Percentiles rank a stretch among this genome's conserved stretches.
Evolutionary conservation across 2,113 vertebrate genomes (phyloP).

Genomic region (Ardeotis arabs): DNA sequence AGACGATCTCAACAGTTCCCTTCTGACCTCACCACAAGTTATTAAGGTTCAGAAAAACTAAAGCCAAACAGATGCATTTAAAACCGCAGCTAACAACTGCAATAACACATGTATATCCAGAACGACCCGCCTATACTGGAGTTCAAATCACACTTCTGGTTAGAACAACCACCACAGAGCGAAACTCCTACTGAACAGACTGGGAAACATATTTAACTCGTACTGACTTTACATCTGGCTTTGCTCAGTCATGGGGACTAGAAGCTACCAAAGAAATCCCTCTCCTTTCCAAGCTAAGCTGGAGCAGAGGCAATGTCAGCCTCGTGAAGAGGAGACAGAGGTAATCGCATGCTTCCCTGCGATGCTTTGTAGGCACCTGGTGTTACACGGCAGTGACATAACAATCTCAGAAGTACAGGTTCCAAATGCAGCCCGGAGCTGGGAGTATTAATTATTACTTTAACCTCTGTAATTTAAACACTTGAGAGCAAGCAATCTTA

Average conservation of each 20-base stretch:
- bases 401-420: neutral
- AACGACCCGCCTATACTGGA: neutral
- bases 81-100: neutral
- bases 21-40: neutral
- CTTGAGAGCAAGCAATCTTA: neutral
- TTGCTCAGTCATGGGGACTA: neutral
- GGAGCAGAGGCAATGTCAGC: neutral
- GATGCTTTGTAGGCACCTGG: neutral
- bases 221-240: neutral
- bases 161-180: neutral
- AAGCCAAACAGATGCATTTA: neutral
- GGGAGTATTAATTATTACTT: neutral
- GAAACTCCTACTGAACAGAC: neutral
- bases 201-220: neutral
- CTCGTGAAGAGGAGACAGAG: neutral
- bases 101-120: neutral
- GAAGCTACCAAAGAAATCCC: neutral
- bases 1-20: neutral
- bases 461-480: neutral
- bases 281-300: neutral
- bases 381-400: neutral
- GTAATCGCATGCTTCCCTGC: neutral
- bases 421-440: neutral
- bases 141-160: neutral
- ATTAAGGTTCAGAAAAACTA: neutral